These are phyloP conservation scores for Drosophila guanche DNA, from an alignment of 1,140 invertebrate species.

Conservation along the genomic window DNA sequence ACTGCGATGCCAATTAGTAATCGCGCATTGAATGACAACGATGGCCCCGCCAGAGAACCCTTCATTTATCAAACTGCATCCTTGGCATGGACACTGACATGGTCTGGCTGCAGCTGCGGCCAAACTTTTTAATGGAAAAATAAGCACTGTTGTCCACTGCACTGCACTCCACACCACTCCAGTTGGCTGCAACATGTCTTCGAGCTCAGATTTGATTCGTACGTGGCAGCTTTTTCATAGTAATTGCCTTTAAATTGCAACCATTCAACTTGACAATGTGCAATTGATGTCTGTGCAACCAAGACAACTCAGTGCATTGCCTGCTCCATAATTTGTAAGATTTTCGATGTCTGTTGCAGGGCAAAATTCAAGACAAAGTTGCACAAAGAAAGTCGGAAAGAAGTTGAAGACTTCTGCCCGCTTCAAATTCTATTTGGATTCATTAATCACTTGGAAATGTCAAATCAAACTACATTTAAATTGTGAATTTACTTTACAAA, in stretches of 20 bases:
- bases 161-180: not conserved
- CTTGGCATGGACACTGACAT: not conserved
- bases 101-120: constrained; percentile 41
- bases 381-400: no score
- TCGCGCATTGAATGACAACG: constrained; percentile 24
- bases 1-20: constrained; percentile 28
- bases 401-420: no score
- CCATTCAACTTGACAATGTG: constrained; percentile 10
- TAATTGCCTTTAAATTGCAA: constrained; percentile 31
- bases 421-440: no score
- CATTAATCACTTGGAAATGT: not conserved
- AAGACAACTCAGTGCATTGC: no score
- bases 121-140: constrained; percentile 66
- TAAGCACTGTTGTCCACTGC: constrained; percentile 45
- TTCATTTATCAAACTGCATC: constrained; percentile 53
- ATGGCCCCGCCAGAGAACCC: constrained; percentile 5
- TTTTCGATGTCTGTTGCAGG: no score
- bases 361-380: no score
- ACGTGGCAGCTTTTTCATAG: constrained; percentile 2
- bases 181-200: constrained; percentile 25
- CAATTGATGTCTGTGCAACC: not conserved
- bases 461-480: constrained; percentile 18
- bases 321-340: no score
- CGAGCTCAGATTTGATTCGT: constrained; percentile 14
- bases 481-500: constrained; percentile 38